phyloP scores from a whole-genome alignment of 2,113 vertebrate species.

The Promerops cafer region DNA sequence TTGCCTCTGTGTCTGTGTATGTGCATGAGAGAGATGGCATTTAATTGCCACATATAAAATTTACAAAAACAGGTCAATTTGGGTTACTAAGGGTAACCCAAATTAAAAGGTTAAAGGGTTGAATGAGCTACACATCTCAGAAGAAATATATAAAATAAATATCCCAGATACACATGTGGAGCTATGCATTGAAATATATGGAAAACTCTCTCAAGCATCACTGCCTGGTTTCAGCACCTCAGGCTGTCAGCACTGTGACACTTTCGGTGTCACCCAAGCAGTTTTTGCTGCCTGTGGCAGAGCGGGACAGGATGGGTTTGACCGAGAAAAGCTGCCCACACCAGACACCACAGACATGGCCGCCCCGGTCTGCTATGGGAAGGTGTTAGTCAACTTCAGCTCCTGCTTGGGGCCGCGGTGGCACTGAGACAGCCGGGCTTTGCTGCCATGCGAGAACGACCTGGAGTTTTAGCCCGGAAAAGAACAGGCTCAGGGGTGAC shows the following conservation, averaged over 20 bases:
- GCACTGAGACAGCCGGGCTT: accelerated
- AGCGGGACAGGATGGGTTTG: accelerated
- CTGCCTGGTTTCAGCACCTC: accelerated
- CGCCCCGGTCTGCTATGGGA: accelerated
- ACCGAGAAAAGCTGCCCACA: accelerated
- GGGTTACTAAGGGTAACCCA: neutral
- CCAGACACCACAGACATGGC: accelerated
- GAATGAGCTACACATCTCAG: neutral
- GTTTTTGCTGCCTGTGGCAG: neutral
- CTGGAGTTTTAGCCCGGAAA: neutral
- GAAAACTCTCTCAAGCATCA: neutral
- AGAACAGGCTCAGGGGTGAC: neutral
- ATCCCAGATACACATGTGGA: accelerated
- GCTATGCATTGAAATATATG: neutral
- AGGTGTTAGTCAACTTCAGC: accelerated
- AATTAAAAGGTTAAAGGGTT: neutral
- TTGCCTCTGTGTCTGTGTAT: neutral
- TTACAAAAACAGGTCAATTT: neutral
- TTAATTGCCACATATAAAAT: neutral
- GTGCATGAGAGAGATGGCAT: accelerated
- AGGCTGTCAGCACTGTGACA: neutral
- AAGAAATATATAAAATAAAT: neutral
- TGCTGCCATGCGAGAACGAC: neutral
- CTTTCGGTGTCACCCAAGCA: neutral
- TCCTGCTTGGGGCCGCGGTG: accelerated